Base-by-base conservation (phyloP, 1,140 invertebrate species). In the Archivesica marissinica region DNA sequence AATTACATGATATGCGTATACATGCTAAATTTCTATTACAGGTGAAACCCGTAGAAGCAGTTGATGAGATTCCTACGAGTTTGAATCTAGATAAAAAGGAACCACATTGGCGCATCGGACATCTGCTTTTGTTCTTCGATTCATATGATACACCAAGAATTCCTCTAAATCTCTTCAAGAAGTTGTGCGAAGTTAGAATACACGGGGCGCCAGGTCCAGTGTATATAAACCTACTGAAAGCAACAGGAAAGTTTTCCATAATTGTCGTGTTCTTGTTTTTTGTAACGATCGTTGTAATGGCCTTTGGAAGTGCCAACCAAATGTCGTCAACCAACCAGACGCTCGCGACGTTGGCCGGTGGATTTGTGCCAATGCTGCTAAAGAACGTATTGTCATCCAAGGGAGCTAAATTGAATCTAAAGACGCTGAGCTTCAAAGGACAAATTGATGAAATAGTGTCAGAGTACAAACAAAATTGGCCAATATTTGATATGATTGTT, bases 321-420 rank as follows among this genome's bases (percentile, higher is more conserved):
- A 90, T 93, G 72, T 93, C 92, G 2, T 91, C 92, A 20, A 93
- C 93, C 44, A 93, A 93, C 88, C 92, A 93, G 76, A 93, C 91
- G 3, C 44, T 93, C 25, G 93, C 93, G 17, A 92, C 93, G 0
- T 70, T 93, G 52, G 93, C 93, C 11, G 93, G 93, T 0, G 93
- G 93, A 0, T 93, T 93, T 70, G 92, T 93, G 47, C 92, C 93
- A 7, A 91, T 93, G 90, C 86, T 93, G 59, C 83, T 93, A 52
- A 91, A 92, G 61, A 92, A 92, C 64, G 91, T 92, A n/a, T 80
- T 92, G n/a, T 90, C 90, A 20, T 87, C 89, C 28, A 92, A 91
- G 61, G 89, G 89, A 3, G 86, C 88, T 23, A 92, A 89, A 83
- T 87, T 93, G 0, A 90, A 90, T 61, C 85, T 93, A n/a, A 92